Evolutionary conservation across 2,797 vertebrate genomes (phyloP).

Genomic region (Dendrocincla tyrannina): DNA sequence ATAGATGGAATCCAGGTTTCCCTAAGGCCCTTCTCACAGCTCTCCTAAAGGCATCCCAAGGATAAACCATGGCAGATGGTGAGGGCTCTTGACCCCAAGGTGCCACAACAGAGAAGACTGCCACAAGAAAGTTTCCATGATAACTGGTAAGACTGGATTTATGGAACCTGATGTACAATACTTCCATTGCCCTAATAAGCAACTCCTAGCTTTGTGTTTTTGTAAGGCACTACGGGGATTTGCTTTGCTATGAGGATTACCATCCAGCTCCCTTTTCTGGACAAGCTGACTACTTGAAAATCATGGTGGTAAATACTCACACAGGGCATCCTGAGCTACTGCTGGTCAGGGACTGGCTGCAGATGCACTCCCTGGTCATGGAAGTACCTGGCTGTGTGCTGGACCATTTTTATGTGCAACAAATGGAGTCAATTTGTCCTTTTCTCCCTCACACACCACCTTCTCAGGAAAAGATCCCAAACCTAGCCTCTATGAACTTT

Average conservation of each 20-base stretch:
- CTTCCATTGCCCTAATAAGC: neutral
- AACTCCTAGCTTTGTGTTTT: neutral
- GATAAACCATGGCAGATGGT: rapidly evolving
- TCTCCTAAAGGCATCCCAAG: neutral
- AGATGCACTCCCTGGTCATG: neutral
- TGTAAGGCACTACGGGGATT: neutral
- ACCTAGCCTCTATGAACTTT: neutral
- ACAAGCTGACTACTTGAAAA: neutral
- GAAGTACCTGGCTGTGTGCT: neutral
- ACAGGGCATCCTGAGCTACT: neutral
- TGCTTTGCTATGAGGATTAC: neutral
- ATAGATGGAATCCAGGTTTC: neutral
- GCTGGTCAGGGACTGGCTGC: neutral
- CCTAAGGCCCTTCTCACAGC: neutral
- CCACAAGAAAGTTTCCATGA: neutral
- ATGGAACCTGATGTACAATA: neutral
- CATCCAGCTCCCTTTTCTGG: neutral
- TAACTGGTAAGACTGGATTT: neutral
- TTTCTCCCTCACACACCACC: rapidly evolving
- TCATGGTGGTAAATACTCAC: neutral
- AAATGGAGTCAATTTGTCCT: neutral
- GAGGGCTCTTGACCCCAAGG: neutral
- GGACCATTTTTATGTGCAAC: neutral
- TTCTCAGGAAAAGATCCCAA: neutral
- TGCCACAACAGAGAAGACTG: neutral